A percentile compares a stretch with the other conserved stretches of the same genome.
phyloP scores from a whole-genome alignment of 2,888 invertebrate genomes.

The Metellina segmentata region DNA sequence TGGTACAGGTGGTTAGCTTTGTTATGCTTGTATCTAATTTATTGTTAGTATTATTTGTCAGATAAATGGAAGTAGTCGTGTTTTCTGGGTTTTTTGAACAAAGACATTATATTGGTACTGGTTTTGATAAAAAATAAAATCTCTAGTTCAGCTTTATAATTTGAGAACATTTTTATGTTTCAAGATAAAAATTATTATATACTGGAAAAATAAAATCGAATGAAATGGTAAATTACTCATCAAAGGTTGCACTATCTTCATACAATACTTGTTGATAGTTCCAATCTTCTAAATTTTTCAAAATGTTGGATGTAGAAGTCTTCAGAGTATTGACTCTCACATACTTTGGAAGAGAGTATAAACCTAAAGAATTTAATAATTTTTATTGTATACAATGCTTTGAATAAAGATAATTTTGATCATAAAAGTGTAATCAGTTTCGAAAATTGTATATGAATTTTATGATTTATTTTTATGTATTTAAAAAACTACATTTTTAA shows the following conservation, averaged over 20 bases:
- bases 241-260: conserved; percentile 42
- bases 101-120: too few species aligned
- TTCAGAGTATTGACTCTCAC: conserved; percentile 91
- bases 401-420: not conserved
- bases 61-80: too few species aligned
- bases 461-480: not conserved
- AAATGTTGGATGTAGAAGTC: conserved; percentile 85
- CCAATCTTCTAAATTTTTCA: conserved; percentile 86
- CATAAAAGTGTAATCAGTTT: not conserved
- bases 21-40: too few species aligned
- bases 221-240: conserved; percentile 59
- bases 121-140: too few species aligned
- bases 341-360: conserved; percentile 86
- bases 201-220: not conserved
- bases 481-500: not conserved
- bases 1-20: too few species aligned
- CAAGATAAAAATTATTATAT: too few species aligned
- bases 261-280: conserved; percentile 85
- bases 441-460: not conserved
- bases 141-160: too few species aligned
- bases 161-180: too few species aligned
- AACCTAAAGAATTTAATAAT: conserved; percentile 10
- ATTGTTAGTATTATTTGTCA: too few species aligned
- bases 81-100: too few species aligned
- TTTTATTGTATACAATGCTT: not conserved